Percentiles rank a stretch among this genome's conserved stretches.
phyloP scores from a whole-genome alignment of 1,140 invertebrate genomes.

The Aphaenogaster floridana region DNA sequence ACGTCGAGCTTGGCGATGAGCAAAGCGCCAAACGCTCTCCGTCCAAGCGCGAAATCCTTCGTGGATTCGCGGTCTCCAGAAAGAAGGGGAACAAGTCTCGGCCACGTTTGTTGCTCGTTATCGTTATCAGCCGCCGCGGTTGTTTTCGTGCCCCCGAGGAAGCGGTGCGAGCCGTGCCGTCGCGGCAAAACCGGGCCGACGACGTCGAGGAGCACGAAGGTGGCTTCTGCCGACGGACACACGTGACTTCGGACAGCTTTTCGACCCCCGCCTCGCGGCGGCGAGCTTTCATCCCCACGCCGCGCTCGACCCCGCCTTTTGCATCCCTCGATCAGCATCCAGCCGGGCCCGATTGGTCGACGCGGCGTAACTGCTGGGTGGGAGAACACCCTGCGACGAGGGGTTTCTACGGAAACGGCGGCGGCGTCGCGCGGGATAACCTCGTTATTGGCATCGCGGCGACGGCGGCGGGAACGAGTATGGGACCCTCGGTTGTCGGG shows the following conservation, averaged over 20 bases:
- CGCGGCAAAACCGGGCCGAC: slow-evolving; percentile 55
- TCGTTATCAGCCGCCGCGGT: slow-evolving; percentile 69
- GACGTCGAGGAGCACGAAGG: slow-evolving; percentile 82
- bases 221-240: slow-evolving; percentile 80
- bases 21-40: background rate
- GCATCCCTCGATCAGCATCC: slow-evolving; percentile 82
- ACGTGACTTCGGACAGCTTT: slow-evolving; percentile 86
- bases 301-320: slow-evolving; percentile 77
- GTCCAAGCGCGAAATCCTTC: background rate
- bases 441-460: slow-evolving; percentile 82
- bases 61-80: slow-evolving; percentile 2
- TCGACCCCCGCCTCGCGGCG: slow-evolving; percentile 73
- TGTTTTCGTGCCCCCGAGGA: slow-evolving; percentile 57
- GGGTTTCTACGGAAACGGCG: slow-evolving; percentile 83
- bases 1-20: background rate
- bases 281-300: slow-evolving; percentile 83
- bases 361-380: slow-evolving; percentile 71
- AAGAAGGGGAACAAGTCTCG: slow-evolving; percentile 7
- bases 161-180: slow-evolving; percentile 59
- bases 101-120: slow-evolving; percentile 63
- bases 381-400: slow-evolving; percentile 69
- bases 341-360: slow-evolving; percentile 77
- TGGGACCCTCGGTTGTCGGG: background rate
- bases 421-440: slow-evolving; percentile 82
- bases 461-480: slow-evolving; percentile 37